Conservation (phyloP, 1,140 invertebrate genomes). For the Brachionus paranguensis region DNA sequence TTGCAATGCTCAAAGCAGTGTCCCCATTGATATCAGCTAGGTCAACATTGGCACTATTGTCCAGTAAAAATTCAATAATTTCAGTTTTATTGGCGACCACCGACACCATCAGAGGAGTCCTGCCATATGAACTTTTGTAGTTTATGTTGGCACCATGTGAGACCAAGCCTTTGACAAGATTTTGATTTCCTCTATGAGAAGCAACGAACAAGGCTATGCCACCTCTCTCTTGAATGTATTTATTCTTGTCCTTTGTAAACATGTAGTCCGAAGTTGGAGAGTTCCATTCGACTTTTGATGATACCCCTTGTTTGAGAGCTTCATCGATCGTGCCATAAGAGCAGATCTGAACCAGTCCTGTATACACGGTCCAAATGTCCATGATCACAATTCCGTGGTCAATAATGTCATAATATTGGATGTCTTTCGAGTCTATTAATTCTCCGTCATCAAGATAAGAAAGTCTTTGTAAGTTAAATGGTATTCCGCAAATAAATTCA, state of each 20-base stretch:
- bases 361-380: slow-evolving; percentile 32
- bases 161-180: background rate
- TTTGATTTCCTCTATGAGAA: slow-evolving; percentile 12
- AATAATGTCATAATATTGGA: slow-evolving; percentile 35
- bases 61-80: slow-evolving; percentile 15
- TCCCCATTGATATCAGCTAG: slow-evolving; percentile 15
- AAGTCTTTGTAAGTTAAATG: slow-evolving; percentile 21
- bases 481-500: slow-evolving; percentile 36
- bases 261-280: slow-evolving; percentile 39
- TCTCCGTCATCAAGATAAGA: slow-evolving; percentile 35
- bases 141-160: slow-evolving; percentile 20
- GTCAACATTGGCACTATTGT: slow-evolving; percentile 32
- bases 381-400: slow-evolving; percentile 8
- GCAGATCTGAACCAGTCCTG: background rate
- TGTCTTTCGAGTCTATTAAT: slow-evolving; percentile 9
- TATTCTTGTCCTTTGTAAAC: background rate
- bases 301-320: slow-evolving; percentile 6
- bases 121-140: slow-evolving; percentile 22
- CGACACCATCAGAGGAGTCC: slow-evolving; percentile 21
- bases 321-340: slow-evolving; percentile 5
- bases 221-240: slow-evolving; percentile 35
- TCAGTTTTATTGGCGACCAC: slow-evolving; percentile 33
- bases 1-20: slow-evolving; percentile 17
- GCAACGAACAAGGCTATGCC: slow-evolving; percentile 32
- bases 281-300: slow-evolving; percentile 3